Conservation (phyloP, 1,140 invertebrate species). For the Heterodera schachtii region DNA sequence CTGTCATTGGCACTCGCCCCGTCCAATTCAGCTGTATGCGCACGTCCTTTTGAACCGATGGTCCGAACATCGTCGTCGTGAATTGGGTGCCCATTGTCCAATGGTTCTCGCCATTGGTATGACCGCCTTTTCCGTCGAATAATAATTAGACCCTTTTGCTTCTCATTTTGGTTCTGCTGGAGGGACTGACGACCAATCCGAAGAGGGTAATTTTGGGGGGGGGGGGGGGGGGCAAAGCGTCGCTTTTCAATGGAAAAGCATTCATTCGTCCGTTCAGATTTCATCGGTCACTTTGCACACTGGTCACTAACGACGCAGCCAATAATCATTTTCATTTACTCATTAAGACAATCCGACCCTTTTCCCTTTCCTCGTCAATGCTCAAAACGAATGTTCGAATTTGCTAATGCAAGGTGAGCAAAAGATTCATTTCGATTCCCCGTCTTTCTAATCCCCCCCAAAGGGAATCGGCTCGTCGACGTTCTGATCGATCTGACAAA, state of each 20-base stretch:
- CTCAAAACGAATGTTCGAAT: slow-evolving; percentile 48
- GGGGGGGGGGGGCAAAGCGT: too few species aligned
- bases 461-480: neutral
- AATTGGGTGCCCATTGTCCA: neutral
- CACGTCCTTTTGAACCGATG: neutral
- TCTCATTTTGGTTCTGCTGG: neutral
- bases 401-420: slow-evolving; percentile 48
- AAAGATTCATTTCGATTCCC: neutral
- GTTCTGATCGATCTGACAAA: neutral
- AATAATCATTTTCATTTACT: neutral
- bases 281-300: slow-evolving; percentile 5
- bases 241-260: neutral
- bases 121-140: neutral
- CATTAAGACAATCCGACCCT: slow-evolving; percentile 37
- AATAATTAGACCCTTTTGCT: neutral
- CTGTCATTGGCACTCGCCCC: too few species aligned
- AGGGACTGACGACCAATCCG: neutral
- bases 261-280: neutral
- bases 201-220: neutral
- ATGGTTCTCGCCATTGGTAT: slow-evolving; percentile 5
- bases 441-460: neutral
- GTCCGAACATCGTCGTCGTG: neutral
- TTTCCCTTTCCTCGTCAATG: slow-evolving; percentile 36
- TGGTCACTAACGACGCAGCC: slow-evolving; percentile 1
- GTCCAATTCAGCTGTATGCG: neutral